phyloP scores from a whole-genome alignment of 1,140 invertebrate species.

The Probaryconus sp. region DNA sequence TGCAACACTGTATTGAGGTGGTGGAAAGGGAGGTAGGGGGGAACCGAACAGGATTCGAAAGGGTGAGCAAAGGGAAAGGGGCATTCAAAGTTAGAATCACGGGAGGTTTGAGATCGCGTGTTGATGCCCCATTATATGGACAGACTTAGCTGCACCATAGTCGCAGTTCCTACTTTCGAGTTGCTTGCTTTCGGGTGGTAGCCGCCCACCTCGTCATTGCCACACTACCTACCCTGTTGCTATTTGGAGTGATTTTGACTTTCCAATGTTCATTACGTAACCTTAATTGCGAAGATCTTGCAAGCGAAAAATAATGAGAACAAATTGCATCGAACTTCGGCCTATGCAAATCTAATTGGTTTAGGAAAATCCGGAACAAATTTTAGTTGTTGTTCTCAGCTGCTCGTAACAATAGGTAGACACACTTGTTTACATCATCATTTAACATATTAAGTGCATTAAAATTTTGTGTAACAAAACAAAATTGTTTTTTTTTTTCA shows the following conservation, averaged over 20 bases:
- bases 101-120: slow-evolving; percentile 72
- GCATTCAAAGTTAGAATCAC: slow-evolving; percentile 50
- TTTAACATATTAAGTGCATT: too few species aligned
- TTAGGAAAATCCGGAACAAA: slow-evolving; percentile 37
- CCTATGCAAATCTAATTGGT: slow-evolving; percentile 39
- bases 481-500: too few species aligned
- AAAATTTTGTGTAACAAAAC: too few species aligned
- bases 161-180: slow-evolving; percentile 75
- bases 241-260: slow-evolving; percentile 72
- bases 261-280: slow-evolving; percentile 63
- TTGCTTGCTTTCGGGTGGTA: slow-evolving; percentile 57
- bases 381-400: slow-evolving; percentile 15
- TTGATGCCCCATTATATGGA: slow-evolving; percentile 74
- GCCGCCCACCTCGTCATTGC: slow-evolving; percentile 59
- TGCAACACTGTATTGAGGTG: slow-evolving; percentile 70
- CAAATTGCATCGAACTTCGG: slow-evolving; percentile 24
- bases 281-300: slow-evolving; percentile 56
- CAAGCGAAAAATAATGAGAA: slow-evolving; percentile 42
- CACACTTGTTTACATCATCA: too few species aligned
- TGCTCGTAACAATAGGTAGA: background rate
- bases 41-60: slow-evolving; percentile 31
- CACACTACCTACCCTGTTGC: slow-evolving; percentile 64
- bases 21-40: slow-evolving; percentile 32
- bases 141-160: slow-evolving; percentile 72
- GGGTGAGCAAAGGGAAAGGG: slow-evolving; percentile 39